Evolutionary conservation across 2,113 vertebrate species (phyloP).

Genomic region (Caranx melampygus): DNA sequence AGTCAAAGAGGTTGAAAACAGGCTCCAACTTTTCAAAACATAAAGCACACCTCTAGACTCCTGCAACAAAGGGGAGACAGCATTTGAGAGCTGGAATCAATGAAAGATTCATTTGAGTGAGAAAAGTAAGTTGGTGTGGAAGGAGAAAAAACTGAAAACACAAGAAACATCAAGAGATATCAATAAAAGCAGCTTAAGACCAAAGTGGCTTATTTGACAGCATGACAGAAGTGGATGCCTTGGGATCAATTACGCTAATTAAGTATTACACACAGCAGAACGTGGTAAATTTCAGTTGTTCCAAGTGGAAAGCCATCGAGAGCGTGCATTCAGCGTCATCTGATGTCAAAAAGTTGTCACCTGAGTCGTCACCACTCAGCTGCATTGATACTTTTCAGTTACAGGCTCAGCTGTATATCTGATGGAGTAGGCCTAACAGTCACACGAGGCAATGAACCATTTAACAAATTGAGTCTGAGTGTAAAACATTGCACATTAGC

Average conservation of each 20-base stretch:
- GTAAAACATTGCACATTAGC: not conserved
- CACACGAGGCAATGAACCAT: conserved; percentile 15
- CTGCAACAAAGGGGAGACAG: conserved; percentile 1
- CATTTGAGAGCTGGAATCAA: conserved; percentile 50
- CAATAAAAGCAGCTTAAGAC: conserved; percentile 53
- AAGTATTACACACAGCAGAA: conserved; percentile 62
- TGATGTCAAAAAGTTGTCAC: conserved; percentile 22
- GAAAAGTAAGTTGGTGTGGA: conserved; percentile 7
- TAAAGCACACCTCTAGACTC: conserved; percentile 12
- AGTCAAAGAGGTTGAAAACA: conserved; percentile 7
- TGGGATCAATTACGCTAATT: conserved; percentile 70
- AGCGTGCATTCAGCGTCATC: too few relatives aligned
- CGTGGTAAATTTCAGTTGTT: conserved; percentile 67
- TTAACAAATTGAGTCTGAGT: conserved; percentile 23
- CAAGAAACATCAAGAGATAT: conserved; percentile 33
- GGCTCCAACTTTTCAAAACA: conserved; percentile 9
- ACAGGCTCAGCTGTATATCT: not conserved
- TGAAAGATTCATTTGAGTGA: conserved; percentile 55
- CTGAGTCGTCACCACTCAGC: not conserved
- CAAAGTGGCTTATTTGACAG: conserved; percentile 67
- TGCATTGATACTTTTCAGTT: not conserved
- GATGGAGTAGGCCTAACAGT: conserved; percentile 9
- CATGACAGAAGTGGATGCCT: conserved; percentile 58
- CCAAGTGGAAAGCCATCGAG: not conserved
- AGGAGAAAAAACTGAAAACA: conserved; percentile 19